Evolutionary conservation across 2,797 vertebrate species (phyloP).

Genomic region (Argya squamiceps): DNA sequence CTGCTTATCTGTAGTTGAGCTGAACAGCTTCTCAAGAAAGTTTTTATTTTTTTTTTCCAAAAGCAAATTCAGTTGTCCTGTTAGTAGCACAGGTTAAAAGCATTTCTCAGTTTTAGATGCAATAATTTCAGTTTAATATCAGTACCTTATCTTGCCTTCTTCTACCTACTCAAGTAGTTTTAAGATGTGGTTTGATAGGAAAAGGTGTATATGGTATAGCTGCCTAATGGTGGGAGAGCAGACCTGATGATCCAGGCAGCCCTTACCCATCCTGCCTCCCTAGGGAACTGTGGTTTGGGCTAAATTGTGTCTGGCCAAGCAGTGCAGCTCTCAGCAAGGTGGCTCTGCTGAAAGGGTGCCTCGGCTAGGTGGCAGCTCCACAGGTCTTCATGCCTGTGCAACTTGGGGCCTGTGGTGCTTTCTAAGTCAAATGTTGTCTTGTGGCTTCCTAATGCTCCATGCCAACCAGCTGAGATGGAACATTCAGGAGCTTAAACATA

Average conservation of each 20-base stretch:
- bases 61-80: neutral
- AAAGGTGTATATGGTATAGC: neutral
- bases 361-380: neutral
- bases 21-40: neutral
- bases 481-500: neutral
- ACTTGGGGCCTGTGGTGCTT: neutral
- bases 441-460: neutral
- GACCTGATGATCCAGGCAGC: neutral
- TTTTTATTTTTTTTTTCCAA: neutral
- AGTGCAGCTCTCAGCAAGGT: fast-evolving
- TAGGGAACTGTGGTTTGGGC: neutral
- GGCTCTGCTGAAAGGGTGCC: neutral
- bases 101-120: neutral
- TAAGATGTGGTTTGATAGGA: neutral
- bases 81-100: neutral
- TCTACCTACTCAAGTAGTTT: neutral
- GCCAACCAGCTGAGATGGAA: neutral
- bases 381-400: fast-evolving
- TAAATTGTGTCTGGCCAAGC: fast-evolving
- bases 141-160: neutral
- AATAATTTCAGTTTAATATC: neutral
- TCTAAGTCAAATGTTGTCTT: neutral
- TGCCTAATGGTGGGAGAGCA: neutral
- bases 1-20: neutral
- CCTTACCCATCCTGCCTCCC: neutral